phyloP scores from a whole-genome alignment of 2,797 vertebrate species.

The Pseudopleuronectes americanus region DNA sequence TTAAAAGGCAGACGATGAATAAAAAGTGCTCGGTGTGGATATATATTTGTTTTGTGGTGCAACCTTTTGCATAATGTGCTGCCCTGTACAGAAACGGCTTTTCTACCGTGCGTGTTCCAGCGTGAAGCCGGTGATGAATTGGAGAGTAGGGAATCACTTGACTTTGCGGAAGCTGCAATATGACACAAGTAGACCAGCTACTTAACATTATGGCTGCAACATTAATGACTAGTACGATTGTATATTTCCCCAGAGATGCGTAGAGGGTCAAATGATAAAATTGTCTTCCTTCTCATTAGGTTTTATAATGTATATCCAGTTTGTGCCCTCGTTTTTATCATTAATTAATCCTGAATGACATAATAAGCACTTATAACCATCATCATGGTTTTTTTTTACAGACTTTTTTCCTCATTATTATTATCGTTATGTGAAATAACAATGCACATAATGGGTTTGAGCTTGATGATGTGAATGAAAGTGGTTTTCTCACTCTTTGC shows the following conservation, averaged over 20 bases:
- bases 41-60: conserved; percentile 12
- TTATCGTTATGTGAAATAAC: not conserved
- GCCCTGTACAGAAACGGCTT: conserved; percentile 45
- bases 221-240: conserved; percentile 79
- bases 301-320: conserved; percentile 74
- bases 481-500: conserved; percentile 7
- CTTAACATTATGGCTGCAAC: conserved; percentile 80
- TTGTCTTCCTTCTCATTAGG: conserved; percentile 76
- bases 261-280: conserved; percentile 78
- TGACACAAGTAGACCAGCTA: conserved; percentile 83
- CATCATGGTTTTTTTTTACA: conserved; percentile 23
- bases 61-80: conserved; percentile 62
- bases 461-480: conserved; percentile 6
- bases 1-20: conserved; percentile 11
- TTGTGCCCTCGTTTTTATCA: conserved; percentile 77
- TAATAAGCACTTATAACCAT: conserved; percentile 68
- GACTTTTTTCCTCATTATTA: conserved; percentile 22
- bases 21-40: conserved; percentile 24
- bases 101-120: conserved; percentile 38
- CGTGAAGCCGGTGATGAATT: conserved; percentile 70
- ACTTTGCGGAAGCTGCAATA: conserved; percentile 77
- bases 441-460: not conserved
- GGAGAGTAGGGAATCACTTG: conserved; percentile 75
- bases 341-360: conserved; percentile 80
- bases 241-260: conserved; percentile 75